Evolutionary conservation across 1,140 invertebrate species (phyloP).

Genomic region (Solen grandis): DNA sequence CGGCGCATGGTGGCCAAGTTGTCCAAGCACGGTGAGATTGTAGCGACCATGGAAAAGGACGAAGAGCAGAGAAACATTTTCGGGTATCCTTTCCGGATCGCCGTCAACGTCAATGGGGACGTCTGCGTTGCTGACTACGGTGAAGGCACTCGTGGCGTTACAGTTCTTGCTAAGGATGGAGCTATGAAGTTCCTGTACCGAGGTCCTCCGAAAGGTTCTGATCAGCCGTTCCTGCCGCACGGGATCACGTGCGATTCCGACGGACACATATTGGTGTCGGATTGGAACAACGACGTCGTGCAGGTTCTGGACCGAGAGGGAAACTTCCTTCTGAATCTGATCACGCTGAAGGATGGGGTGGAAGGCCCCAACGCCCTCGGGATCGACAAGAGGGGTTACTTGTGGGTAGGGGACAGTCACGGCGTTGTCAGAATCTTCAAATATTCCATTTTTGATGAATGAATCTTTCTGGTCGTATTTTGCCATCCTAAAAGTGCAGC

Average conservation of each 20-base stretch:
- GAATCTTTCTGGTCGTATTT: no score
- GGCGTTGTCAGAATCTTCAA: conserved; percentile 51
- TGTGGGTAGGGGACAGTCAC: conserved; percentile 60
- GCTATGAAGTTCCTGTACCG: conserved; percentile 50
- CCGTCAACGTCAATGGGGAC: conserved; percentile 58
- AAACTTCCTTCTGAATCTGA: conserved; percentile 60
- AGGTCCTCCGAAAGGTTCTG: conserved; percentile 20
- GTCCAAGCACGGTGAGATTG: conserved; percentile 57
- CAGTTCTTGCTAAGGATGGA: conserved; percentile 51
- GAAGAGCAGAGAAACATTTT: conserved; percentile 54
- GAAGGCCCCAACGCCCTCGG: conserved; percentile 60
- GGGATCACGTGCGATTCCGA: conserved; percentile 64
- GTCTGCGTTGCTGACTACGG: conserved; percentile 61
- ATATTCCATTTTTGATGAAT: conserved; percentile 40
- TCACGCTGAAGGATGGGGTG: conserved; percentile 62
- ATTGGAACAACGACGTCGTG: conserved; percentile 70
- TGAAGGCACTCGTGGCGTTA: conserved; percentile 53
- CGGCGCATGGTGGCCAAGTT: conserved; percentile 57
- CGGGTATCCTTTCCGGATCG: conserved; percentile 58
- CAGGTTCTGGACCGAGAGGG: conserved; percentile 67
- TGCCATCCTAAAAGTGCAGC: no score
- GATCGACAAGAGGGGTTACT: conserved; percentile 49
- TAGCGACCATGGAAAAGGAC: conserved; percentile 49
- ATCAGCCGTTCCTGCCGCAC: conserved; percentile 62
- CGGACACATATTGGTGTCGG: conserved; percentile 69